phyloP scores from a whole-genome alignment of 2,113 vertebrate species.

The Pelodiscus sinensis region DNA sequence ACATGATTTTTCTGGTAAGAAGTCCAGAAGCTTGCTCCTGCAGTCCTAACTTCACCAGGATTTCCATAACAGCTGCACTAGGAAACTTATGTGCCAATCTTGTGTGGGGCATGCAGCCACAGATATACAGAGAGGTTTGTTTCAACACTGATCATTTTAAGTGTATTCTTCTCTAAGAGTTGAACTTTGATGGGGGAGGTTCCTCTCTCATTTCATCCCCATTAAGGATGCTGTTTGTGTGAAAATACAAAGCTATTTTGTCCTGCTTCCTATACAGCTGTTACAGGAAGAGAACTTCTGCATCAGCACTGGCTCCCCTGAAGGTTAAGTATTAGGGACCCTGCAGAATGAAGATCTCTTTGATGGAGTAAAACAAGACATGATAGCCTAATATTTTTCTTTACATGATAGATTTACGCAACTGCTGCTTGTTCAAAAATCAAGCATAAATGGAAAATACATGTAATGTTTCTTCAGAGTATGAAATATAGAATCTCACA shows the following conservation, averaged over 20 bases:
- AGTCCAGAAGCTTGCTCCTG: not conserved
- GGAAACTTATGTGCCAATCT: not conserved
- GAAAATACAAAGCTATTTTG: not conserved
- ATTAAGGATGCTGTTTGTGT: not conserved
- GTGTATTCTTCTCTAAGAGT: not conserved
- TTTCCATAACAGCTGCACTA: not conserved
- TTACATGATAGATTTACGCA: not conserved
- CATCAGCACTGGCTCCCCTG: not conserved
- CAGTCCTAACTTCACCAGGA: constrained; percentile 22
- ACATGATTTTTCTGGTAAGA: too few relatives aligned
- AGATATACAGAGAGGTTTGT: not conserved
- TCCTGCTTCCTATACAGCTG: not conserved
- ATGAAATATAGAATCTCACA: constrained; percentile 59
- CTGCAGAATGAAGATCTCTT: not conserved
- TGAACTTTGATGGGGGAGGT: not conserved
- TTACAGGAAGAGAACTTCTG: not conserved
- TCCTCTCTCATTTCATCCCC: not conserved
- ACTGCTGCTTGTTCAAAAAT: not conserved
- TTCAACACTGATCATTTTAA: not conserved
- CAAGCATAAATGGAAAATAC: constrained; percentile 29
- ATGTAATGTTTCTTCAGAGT: constrained; percentile 29
- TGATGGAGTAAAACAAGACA: not conserved
- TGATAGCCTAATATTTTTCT: not conserved
- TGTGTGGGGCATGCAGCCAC: not conserved
- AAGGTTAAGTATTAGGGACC: not conserved